These are phyloP conservation scores for Pheosia tremula DNA, from an alignment of 2,888 invertebrate genomes.

Conservation along the genomic window DNA sequence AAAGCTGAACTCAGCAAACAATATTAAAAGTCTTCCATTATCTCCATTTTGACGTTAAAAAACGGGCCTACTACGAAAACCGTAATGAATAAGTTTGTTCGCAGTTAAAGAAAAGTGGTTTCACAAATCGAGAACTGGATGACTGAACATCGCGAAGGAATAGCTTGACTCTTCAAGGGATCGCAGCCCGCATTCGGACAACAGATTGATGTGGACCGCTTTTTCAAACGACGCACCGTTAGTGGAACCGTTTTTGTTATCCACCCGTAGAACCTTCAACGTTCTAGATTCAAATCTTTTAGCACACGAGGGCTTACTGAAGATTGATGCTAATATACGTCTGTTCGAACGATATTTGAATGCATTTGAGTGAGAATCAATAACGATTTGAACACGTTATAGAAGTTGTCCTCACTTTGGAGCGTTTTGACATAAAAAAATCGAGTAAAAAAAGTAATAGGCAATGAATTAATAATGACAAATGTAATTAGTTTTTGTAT, in stretches of 20 bases:
- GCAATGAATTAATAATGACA: too few relatives aligned
- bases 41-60: slow-evolving; percentile 4
- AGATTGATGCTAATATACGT: slow-evolving; percentile 40
- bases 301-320: slow-evolving; percentile 36
- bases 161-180: slow-evolving; percentile 59
- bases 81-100: slow-evolving; percentile 56
- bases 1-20: slow-evolving; percentile 4
- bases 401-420: too few relatives aligned
- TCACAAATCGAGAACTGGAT: slow-evolving; percentile 37
- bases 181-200: slow-evolving; percentile 50
- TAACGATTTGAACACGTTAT: not conserved
- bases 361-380: slow-evolving; percentile 9
- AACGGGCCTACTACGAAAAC: slow-evolving; percentile 27
- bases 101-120: slow-evolving; percentile 49
- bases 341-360: slow-evolving; percentile 12
- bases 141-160: slow-evolving; percentile 54
- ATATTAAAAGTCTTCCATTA: not conserved
- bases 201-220: slow-evolving; percentile 58
- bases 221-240: slow-evolving; percentile 51
- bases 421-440: too few relatives aligned
- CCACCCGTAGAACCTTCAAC: slow-evolving; percentile 42
- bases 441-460: too few relatives aligned
- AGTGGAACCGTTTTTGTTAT: slow-evolving; percentile 45
- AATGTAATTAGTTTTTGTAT: too few relatives aligned
- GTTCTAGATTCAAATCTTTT: slow-evolving; percentile 35